Evolutionary conservation across 1,140 invertebrate species (phyloP).

Genomic region (Liolophura sinensis): DNA sequence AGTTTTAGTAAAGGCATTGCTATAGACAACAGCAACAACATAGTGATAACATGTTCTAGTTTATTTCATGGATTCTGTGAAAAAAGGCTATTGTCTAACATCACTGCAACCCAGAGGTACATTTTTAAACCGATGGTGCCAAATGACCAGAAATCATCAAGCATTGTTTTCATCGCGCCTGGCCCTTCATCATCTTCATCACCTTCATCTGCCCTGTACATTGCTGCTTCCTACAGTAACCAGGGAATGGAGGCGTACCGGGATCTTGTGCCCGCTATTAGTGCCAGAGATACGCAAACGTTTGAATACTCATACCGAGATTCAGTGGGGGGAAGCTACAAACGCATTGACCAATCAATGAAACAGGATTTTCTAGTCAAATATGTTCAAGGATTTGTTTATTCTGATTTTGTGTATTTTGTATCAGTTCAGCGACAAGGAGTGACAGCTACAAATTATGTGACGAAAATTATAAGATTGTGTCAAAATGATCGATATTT

Average conservation of each 20-base stretch:
- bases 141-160: conserved; percentile 90
- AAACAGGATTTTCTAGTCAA: conserved; percentile 67
- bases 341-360: conserved; percentile 19
- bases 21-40: conserved; percentile 87
- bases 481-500: conserved; percentile 96
- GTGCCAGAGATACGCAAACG: conserved; percentile 86
- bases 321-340: conserved; percentile 35
- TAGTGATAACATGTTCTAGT: conserved; percentile 89
- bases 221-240: conserved; percentile 85
- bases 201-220: conserved; percentile 75
- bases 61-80: conserved; percentile 87
- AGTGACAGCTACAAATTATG: conserved; percentile 61
- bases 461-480: conserved; percentile 93
- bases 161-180: conserved; percentile 93
- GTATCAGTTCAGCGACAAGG: conserved; percentile 79
- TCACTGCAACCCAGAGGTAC: conserved; percentile 79
- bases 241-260: conserved; percentile 27
- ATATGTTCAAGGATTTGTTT: conserved; percentile 94
- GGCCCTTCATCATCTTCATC: conserved; percentile 60
- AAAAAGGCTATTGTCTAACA: conserved; percentile 84
- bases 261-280: conserved; percentile 90
- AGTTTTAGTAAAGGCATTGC: conserved; percentile 96
- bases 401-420: conserved; percentile 96
- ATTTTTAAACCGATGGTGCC: conserved; percentile 90
- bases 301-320: conserved; percentile 88